A percentile compares a stretch with the other conserved stretches of the same genome.
Conservation (phyloP, 2,888 invertebrate genomes). For the Lydus trimaculatus region DNA sequence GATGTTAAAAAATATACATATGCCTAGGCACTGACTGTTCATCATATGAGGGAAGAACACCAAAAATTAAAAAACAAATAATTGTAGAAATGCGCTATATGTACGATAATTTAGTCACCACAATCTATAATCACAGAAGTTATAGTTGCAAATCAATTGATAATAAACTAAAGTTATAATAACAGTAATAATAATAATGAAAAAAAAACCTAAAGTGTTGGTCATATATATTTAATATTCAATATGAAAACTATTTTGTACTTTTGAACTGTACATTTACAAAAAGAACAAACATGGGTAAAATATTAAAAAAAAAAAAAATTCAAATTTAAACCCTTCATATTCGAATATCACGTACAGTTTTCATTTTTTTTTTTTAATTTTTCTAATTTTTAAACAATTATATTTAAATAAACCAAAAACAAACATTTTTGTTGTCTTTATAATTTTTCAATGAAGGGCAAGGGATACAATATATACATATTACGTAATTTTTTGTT, state of each 20-base stretch:
- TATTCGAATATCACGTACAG: slow-evolving; percentile 33
- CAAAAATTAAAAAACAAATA: slow-evolving; percentile 50
- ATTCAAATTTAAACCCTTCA: slow-evolving; percentile 34
- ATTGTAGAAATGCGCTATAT: slow-evolving; percentile 46
- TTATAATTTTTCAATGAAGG: slow-evolving; percentile 22
- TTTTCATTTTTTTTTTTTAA: not conserved
- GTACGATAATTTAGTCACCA: slow-evolving; percentile 54
- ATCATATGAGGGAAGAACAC: slow-evolving; percentile 51
- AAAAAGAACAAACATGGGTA: slow-evolving; percentile 35
- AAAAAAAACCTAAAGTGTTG: slow-evolving; percentile 44
- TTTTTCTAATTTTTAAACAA: not conserved
- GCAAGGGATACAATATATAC: slow-evolving; percentile 36
- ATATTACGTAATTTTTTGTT: slow-evolving; percentile 20
- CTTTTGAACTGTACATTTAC: slow-evolving; percentile 42
- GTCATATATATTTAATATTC: slow-evolving; percentile 34
- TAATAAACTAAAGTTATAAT: slow-evolving; percentile 26
- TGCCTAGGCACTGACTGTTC: slow-evolving; percentile 60
- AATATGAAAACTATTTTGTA: slow-evolving; percentile 49
- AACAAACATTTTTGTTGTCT: not conserved
- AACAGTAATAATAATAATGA: not conserved
- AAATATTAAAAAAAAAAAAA: slow-evolving; percentile 27
- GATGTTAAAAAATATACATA: slow-evolving; percentile 58
- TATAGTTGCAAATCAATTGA: slow-evolving; percentile 46
- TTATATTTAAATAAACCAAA: not conserved
- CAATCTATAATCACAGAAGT: slow-evolving; percentile 58